A percentile compares a stretch with the other conserved stretches of the same genome.
Evolutionary conservation across 2,888 invertebrate genomes (phyloP).

Genomic region (Pammene aurita): DNA sequence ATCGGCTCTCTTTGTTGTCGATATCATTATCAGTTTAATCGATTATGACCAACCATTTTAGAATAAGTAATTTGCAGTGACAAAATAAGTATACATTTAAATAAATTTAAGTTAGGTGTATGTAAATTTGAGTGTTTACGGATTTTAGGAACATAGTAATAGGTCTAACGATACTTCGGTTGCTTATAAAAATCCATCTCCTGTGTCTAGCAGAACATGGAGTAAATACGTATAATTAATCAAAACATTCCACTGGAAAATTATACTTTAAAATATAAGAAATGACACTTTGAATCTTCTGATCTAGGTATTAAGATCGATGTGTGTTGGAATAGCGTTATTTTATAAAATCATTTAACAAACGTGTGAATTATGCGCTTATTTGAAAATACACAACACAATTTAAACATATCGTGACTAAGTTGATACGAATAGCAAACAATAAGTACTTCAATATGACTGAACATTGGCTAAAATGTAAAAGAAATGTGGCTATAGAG

Average conservation of each 20-base stretch:
- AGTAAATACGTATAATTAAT: conserved; percentile 38
- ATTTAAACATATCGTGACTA: conserved; percentile 28
- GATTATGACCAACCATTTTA: no score
- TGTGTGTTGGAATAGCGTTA: neutral
- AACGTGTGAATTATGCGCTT: conserved; percentile 14
- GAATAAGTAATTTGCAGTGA: no score
- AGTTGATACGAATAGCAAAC: conserved; percentile 25
- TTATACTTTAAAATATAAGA: neutral
- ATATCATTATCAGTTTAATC: no score
- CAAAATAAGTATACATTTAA: no score
- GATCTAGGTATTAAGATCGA: neutral
- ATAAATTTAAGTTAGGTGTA: no score
- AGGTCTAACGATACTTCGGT: conserved; percentile 26
- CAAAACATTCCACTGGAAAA: conserved; percentile 19
- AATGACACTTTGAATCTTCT: neutral
- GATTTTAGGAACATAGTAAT: no score
- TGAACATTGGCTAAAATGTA: no score
- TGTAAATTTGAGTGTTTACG: no score
- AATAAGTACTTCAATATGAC: neutral
- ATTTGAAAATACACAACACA: conserved; percentile 18
- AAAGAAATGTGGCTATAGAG: no score
- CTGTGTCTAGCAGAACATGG: conserved; percentile 55
- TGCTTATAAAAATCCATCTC: conserved; percentile 51
- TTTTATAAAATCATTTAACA: neutral
- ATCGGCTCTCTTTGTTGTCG: no score